Evolutionary conservation across 2,797 vertebrate species (phyloP).

Genomic region (Myotis pilosus): DNA sequence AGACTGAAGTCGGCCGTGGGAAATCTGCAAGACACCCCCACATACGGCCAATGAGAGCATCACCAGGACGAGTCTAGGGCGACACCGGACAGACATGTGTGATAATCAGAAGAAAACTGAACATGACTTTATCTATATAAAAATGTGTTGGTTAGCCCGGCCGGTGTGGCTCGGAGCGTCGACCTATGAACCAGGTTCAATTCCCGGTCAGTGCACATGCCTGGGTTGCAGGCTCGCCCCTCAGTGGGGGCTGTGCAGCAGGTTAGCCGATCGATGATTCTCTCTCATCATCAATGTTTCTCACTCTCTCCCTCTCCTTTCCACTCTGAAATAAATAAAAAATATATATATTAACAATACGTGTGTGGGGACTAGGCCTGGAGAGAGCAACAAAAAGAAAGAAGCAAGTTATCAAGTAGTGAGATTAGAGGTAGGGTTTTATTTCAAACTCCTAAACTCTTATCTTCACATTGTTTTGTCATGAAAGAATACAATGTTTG

Average conservation of each 20-base stretch:
- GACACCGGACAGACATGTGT: rapidly evolving
- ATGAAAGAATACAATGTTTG: neutral
- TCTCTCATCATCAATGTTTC: neutral
- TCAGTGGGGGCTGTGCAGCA: neutral
- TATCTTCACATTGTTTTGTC: neutral
- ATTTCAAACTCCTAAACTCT: neutral
- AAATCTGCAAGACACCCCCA: rapidly evolving
- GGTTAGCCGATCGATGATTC: neutral
- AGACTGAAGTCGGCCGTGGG: rapidly evolving
- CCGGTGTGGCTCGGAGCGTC: neutral
- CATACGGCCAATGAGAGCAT: rapidly evolving
- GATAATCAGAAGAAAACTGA: neutral
- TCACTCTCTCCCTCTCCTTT: neutral
- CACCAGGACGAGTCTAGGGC: rapidly evolving
- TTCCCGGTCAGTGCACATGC: neutral
- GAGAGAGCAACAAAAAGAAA: neutral
- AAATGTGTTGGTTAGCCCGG: neutral
- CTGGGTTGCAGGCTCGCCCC: no score
- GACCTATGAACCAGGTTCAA: neutral
- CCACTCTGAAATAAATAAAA: neutral
- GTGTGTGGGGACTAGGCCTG: neutral
- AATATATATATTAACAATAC: neutral
- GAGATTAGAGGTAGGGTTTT: neutral
- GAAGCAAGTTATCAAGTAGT: neutral
- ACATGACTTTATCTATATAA: neutral